phyloP scores from a whole-genome alignment of 2,888 invertebrate species.

The Polymixis flavicincta region DNA sequence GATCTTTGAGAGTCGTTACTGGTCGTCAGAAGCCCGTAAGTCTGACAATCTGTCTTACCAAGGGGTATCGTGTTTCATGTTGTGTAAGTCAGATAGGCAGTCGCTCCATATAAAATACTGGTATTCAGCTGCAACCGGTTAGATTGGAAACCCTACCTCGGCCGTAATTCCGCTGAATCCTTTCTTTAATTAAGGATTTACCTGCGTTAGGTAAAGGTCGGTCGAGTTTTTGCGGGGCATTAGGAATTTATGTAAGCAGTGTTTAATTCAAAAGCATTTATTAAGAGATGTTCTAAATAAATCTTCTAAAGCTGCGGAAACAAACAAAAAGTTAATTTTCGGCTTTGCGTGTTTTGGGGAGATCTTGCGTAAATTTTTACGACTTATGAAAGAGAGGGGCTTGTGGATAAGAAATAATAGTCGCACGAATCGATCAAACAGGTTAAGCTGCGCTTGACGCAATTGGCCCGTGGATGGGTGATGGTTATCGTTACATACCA shows the following conservation, averaged over 20 bases:
- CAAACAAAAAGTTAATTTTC: constrained; percentile 38
- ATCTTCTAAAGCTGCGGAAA: constrained; percentile 21
- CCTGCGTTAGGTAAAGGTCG: constrained; percentile 54
- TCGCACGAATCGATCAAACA: too few relatives aligned
- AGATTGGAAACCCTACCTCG: not conserved
- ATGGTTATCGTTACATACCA: too few relatives aligned
- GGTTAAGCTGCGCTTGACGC: not conserved
- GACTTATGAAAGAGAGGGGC: not conserved
- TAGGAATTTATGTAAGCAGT: constrained; percentile 43
- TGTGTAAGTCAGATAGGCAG: too few relatives aligned
- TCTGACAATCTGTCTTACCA: too few relatives aligned
- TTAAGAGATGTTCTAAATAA: constrained; percentile 30
- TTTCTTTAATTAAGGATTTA: constrained; percentile 66
- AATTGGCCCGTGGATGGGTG: too few relatives aligned
- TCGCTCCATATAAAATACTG: too few relatives aligned
- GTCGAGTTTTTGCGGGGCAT: constrained; percentile 55
- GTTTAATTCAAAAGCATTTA: constrained; percentile 46
- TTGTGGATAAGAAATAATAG: too few relatives aligned
- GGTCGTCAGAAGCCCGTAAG: too few relatives aligned
- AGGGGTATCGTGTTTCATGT: too few relatives aligned
- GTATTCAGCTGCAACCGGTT: too few relatives aligned
- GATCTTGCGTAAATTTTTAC: not conserved
- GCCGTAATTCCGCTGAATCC: constrained; percentile 58
- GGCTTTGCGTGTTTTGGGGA: constrained; percentile 1
- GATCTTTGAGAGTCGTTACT: too few relatives aligned